Evolutionary conservation across 2,888 invertebrate genomes (phyloP).

Genomic region (Xestia sexstrigata): DNA sequence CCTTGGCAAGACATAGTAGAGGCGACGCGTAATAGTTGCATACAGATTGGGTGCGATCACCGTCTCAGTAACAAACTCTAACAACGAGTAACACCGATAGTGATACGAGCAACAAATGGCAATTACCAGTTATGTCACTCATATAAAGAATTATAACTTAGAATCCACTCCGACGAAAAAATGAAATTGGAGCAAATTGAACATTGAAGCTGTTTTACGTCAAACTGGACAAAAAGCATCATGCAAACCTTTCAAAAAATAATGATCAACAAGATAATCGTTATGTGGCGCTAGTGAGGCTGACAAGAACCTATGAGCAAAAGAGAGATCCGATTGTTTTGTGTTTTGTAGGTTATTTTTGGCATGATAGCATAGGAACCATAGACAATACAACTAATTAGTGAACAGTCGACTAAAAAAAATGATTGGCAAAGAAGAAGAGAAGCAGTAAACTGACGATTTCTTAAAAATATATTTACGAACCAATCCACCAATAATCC

Average conservation of each 20-base stretch:
- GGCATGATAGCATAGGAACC: constrained; percentile 51
- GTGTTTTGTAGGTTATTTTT: not conserved
- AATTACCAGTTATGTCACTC: constrained; percentile 81
- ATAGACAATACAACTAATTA: constrained; percentile 71
- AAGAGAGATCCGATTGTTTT: constrained; percentile 71
- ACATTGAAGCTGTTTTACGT: constrained; percentile 85
- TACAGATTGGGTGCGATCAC: constrained; percentile 88
- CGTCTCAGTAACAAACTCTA: constrained; percentile 83
- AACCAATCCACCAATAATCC: not conserved
- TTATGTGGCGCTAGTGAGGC: constrained; percentile 63
- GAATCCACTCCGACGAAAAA: constrained; percentile 79
- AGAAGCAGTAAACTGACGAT: not conserved
- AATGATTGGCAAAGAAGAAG: not conserved
- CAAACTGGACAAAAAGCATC: constrained; percentile 87
- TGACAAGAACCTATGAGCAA: constrained; percentile 53
- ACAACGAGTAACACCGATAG: constrained; percentile 73
- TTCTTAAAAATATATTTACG: not conserved
- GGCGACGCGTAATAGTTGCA: constrained; percentile 90
- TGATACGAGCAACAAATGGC: constrained; percentile 77
- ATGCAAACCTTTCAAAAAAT: constrained; percentile 68
- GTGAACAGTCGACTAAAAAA: constrained; percentile 36
- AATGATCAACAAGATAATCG: constrained; percentile 48
- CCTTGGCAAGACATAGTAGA: constrained; percentile 93
- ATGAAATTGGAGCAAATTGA: constrained; percentile 81
- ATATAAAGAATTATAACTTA: constrained; percentile 81